A percentile compares a stretch with the other conserved stretches of the same genome.
phyloP scores from a whole-genome alignment of 1,140 invertebrate genomes.

The Ptiloglossa arizonensis region DNA sequence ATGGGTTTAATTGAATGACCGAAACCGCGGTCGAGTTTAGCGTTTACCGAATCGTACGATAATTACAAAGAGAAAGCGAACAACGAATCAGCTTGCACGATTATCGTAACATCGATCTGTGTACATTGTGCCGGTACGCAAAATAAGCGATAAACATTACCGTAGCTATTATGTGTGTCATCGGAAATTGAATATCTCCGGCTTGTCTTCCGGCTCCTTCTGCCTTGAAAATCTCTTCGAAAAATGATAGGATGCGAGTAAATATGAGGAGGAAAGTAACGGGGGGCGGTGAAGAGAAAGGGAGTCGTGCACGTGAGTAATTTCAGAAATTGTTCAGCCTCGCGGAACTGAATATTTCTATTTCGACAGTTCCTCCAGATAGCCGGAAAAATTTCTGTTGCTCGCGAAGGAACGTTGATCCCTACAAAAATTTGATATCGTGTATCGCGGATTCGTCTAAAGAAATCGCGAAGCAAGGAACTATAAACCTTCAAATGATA shows the following conservation, averaged over 20 bases:
- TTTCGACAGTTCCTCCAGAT: conserved; percentile 11
- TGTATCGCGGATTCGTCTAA: conserved; percentile 19
- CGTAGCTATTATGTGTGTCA: background rate
- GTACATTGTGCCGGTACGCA: background rate
- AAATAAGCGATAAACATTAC: background rate
- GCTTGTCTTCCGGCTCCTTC: background rate
- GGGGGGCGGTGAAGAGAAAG: background rate
- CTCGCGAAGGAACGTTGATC: background rate
- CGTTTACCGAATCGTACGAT: background rate
- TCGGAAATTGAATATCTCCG: conserved; percentile 21
- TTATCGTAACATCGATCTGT: background rate
- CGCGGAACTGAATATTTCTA: conserved; percentile 19
- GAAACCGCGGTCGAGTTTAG: too few relatives aligned
- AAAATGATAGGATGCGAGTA: conserved; percentile 31
- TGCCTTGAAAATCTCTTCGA: conserved; percentile 21
- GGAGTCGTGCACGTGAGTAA: conserved; percentile 15
- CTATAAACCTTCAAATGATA: too few relatives aligned
- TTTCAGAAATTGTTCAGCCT: conserved; percentile 13
- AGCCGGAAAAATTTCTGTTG: background rate
- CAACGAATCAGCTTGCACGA: background rate
- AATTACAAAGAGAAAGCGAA: background rate
- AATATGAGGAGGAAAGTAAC: background rate
- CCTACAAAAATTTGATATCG: conserved; percentile 25
- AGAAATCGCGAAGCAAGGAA: background rate
- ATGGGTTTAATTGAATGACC: too few relatives aligned